Percentiles rank a stretch among this genome's conserved stretches.
These are phyloP conservation scores for Ascaphus truei DNA, from an alignment of 2,113 vertebrate species.

Conservation along the genomic window DNA sequence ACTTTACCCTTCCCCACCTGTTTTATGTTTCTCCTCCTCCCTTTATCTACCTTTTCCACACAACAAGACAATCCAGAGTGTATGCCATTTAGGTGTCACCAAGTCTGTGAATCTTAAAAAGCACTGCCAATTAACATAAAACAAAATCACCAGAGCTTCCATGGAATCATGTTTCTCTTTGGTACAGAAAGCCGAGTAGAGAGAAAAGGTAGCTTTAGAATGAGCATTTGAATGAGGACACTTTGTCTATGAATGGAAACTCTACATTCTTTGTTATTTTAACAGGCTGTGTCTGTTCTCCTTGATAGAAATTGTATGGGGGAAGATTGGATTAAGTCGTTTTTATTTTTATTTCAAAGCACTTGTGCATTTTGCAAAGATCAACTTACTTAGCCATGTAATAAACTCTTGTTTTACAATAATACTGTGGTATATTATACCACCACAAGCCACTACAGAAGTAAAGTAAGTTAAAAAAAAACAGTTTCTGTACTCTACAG, in stretches of 20 bases:
- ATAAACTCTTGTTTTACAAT: constrained; percentile 80
- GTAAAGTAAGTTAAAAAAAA: not conserved
- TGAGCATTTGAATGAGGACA: constrained; percentile 85
- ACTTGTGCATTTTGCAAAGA: constrained; percentile 77
- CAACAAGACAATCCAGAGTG: constrained; percentile 82
- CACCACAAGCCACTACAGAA: constrained; percentile 59
- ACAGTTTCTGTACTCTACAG: not conserved
- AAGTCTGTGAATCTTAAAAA: constrained; percentile 75
- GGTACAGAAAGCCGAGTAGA: constrained; percentile 82
- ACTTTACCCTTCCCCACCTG: constrained; percentile 73
- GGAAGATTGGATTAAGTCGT: constrained; percentile 85
- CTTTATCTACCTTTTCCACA: constrained; percentile 74
- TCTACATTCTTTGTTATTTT: constrained; percentile 95
- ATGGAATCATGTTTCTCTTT: constrained; percentile 80
- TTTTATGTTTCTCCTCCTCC: constrained; percentile 82
- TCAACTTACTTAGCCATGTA: constrained; percentile 78
- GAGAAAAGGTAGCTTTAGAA: constrained; percentile 83
- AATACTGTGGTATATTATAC: constrained; percentile 64
- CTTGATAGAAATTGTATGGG: constrained; percentile 73
- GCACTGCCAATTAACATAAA: constrained; percentile 75
- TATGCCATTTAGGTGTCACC: constrained; percentile 86
- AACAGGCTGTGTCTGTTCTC: constrained; percentile 94
- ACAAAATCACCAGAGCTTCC: constrained; percentile 74
- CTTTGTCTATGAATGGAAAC: constrained; percentile 93
- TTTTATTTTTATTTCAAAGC: constrained; percentile 86